phyloP scores from a whole-genome alignment of 1,140 invertebrate genomes.

The Limonius californicus region DNA sequence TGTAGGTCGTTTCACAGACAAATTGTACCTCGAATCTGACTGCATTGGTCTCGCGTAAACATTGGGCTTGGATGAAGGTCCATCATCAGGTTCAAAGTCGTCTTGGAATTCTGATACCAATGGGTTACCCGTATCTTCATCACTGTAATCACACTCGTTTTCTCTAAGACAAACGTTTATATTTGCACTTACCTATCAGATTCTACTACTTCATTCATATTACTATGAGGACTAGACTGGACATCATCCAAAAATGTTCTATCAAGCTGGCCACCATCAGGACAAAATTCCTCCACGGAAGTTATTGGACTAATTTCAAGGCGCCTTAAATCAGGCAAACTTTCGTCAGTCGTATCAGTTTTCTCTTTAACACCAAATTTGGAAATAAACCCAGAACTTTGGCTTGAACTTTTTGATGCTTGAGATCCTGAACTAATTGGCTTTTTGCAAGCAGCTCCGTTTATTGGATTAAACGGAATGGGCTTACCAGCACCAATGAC shows the following conservation, averaged over 20 bases:
- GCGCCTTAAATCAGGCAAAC: conserved; percentile 34
- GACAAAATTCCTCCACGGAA: conserved; percentile 83
- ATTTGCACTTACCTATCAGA: conserved; percentile 64
- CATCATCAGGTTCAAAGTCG: conserved; percentile 73
- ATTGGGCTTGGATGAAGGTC: background rate
- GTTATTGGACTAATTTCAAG: conserved; percentile 48
- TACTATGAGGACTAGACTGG: conserved; percentile 48
- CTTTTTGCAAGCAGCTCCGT: background rate
- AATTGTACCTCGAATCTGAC: conserved; percentile 43
- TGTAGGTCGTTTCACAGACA: conserved; percentile 36
- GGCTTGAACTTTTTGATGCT: conserved; percentile 38
- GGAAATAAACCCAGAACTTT: conserved; percentile 37
- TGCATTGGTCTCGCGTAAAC: background rate
- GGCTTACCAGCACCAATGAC: conserved; percentile 45
- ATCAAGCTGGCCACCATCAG: conserved; percentile 72
- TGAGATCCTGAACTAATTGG: conserved; percentile 18
- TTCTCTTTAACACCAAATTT: conserved; percentile 29
- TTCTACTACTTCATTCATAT: conserved; percentile 46
- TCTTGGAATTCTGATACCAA: conserved; percentile 84
- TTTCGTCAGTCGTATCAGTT: conserved; percentile 15
- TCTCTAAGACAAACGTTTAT: too few species aligned
- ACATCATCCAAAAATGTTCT: conserved; percentile 79
- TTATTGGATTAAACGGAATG: conserved; percentile 16
- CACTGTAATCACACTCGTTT: too few species aligned
- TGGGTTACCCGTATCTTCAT: conserved; percentile 76